These are phyloP conservation scores for Chloroceryle inda DNA, from an alignment of 2,797 vertebrate species.

Conservation along the genomic window DNA sequence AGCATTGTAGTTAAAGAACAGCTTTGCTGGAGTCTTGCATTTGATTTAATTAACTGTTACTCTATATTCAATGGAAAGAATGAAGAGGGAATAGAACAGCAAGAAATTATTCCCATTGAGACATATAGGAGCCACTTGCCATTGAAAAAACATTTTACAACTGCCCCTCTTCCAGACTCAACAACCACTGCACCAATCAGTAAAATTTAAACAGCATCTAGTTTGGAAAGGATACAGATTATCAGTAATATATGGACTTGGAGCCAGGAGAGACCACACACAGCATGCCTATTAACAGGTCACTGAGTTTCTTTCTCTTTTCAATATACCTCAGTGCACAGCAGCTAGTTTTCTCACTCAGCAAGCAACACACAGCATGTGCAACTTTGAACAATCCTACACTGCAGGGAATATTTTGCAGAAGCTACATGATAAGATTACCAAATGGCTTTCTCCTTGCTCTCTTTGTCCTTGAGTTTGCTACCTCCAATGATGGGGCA, in stretches of 20 bases:
- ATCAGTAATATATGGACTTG: background rate
- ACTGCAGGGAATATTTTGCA: conserved; percentile 78
- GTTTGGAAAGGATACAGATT: background rate
- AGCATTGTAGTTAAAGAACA: background rate
- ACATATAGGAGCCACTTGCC: background rate
- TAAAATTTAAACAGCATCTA: background rate
- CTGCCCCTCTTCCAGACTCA: background rate
- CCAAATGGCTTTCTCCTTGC: conserved; percentile 71
- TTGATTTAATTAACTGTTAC: background rate
- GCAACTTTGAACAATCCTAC: conserved; percentile 74
- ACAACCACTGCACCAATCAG: background rate
- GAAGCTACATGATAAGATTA: conserved; percentile 78
- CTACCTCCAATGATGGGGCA: conserved; percentile 58
- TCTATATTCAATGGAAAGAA: background rate
- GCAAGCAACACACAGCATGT: conserved; percentile 74
- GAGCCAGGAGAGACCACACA: conserved; percentile 2
- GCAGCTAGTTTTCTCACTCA: conserved; percentile 58
- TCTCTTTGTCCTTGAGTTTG: conserved; percentile 79
- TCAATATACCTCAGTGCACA: conserved; percentile 45
- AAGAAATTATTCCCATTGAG: background rate
- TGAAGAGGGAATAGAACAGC: background rate
- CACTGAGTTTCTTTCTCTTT: conserved; percentile 13
- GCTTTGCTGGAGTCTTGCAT: background rate
- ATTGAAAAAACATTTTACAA: background rate
- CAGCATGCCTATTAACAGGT: conserved; percentile 25